These are phyloP conservation scores for Serinus canaria DNA, from an alignment of 2,113 vertebrate genomes.

Conservation along the genomic window DNA sequence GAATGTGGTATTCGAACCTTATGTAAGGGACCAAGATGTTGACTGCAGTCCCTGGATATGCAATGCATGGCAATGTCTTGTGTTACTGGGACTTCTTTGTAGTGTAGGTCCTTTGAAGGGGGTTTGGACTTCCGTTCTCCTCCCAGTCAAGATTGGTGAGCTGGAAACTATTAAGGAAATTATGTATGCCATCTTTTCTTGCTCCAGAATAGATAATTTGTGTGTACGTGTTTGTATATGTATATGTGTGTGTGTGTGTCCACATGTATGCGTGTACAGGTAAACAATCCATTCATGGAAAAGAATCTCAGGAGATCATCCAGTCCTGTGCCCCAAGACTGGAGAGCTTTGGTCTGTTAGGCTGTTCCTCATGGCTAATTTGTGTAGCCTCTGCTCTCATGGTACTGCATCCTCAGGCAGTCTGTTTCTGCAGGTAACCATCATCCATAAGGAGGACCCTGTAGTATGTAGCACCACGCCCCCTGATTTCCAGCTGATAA, in stretches of 20 bases:
- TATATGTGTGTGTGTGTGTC: accelerated
- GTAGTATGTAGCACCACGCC: background rate
- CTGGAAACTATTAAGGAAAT: background rate
- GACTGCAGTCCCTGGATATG: background rate
- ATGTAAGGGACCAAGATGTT: background rate
- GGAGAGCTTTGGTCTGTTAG: background rate
- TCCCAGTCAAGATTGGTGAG: background rate
- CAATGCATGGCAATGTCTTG: background rate
- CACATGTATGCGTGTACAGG: background rate
- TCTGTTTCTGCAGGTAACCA: background rate
- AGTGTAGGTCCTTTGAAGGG: background rate
- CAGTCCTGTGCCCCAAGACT: background rate
- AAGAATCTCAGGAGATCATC: background rate
- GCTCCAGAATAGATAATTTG: background rate
- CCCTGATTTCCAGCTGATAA: background rate
- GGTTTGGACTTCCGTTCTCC: background rate
- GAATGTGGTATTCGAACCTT: background rate
- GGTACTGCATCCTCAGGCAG: background rate
- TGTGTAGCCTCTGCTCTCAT: background rate
- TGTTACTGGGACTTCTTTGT: background rate
- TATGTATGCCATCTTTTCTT: background rate
- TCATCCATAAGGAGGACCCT: background rate
- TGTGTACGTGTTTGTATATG: accelerated
- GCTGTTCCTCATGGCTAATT: background rate
- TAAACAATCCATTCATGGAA: background rate